phyloP scores from a whole-genome alignment of 2,888 invertebrate species.

The Pyralis farinalis region DNA sequence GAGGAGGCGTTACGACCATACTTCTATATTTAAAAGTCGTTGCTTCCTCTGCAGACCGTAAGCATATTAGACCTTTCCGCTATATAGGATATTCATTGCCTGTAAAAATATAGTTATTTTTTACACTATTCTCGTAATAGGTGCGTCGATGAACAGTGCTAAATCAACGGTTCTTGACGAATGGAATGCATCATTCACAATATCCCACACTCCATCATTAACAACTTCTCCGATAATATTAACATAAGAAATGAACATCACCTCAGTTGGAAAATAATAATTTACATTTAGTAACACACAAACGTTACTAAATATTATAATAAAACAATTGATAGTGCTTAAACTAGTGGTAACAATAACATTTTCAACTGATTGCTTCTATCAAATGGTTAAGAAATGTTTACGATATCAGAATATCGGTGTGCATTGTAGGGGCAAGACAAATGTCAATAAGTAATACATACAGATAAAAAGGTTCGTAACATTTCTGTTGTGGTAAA shows the following conservation, averaged over 20 bases:
- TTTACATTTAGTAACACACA: conserved; percentile 30
- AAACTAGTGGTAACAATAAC: conserved; percentile 79
- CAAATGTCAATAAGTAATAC: conserved; percentile 11
- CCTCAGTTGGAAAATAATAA: conserved; percentile 50
- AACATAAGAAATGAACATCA: conserved; percentile 52
- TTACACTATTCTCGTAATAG: conserved; percentile 52
- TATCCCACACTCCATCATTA: conserved; percentile 49
- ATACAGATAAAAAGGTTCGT: conserved; percentile 9
- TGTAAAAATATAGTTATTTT: conserved; percentile 62
- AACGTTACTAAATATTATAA: conserved; percentile 40
- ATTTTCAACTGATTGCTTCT: conserved; percentile 51
- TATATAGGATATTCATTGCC: conserved; percentile 44
- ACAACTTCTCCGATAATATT: conserved; percentile 55
- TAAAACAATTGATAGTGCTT: conserved; percentile 68
- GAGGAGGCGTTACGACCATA: conserved; percentile 18
- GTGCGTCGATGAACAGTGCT: conserved; percentile 74
- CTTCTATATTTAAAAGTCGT: neutral
- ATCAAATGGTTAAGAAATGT: conserved; percentile 35
- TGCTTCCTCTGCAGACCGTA: conserved; percentile 25
- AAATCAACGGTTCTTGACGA: conserved; percentile 58
- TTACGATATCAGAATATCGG: conserved; percentile 19
- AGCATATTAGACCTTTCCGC: conserved; percentile 37
- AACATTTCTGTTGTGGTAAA: neutral
- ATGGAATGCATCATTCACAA: conserved; percentile 76
- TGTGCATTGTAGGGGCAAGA: conserved; percentile 19